These are phyloP conservation scores for Stictocephala bisonia DNA, from an alignment of 2,888 invertebrate genomes.

Conservation along the genomic window DNA sequence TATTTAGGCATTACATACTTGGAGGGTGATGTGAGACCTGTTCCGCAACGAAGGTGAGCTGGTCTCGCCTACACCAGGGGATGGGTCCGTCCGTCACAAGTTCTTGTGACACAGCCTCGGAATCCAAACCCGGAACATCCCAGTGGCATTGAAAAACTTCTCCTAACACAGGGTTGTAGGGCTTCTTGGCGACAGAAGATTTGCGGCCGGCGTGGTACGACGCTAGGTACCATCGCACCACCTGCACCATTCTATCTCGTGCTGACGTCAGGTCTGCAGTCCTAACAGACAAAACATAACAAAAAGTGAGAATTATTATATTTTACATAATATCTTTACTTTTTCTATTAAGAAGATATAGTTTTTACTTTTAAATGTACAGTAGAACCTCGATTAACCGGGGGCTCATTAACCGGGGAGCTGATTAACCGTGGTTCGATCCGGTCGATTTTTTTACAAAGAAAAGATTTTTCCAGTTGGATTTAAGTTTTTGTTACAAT, in stretches of 20 bases:
- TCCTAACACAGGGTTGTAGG: slow-evolving; percentile 98
- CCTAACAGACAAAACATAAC: slow-evolving; percentile 66
- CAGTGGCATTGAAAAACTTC: slow-evolving; percentile 87
- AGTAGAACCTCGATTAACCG: too few species aligned
- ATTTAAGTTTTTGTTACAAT: too few species aligned
- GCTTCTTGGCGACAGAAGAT: slow-evolving; percentile 97
- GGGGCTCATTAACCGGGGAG: too few species aligned
- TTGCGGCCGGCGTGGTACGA: slow-evolving; percentile 99
- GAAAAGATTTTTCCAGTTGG: too few species aligned
- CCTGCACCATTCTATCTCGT: slow-evolving; percentile 91
- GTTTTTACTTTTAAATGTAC: too few species aligned
- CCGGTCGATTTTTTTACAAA: too few species aligned
- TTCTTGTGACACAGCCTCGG: slow-evolving; percentile 22
- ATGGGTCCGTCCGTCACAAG: slow-evolving; percentile 83
- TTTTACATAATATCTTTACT: too few species aligned
- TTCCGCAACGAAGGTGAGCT: slow-evolving; percentile 95
- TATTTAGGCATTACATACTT: slow-evolving; percentile 68
- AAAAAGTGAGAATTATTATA: too few species aligned
- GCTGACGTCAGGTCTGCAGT: slow-evolving; percentile 90
- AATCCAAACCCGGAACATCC: slow-evolving; percentile 74
- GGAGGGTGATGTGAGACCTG: slow-evolving; percentile 99
- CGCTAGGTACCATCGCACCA: slow-evolving; percentile 96
- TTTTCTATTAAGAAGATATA: too few species aligned
- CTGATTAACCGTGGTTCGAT: too few species aligned
- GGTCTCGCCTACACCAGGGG: slow-evolving; percentile 89